Evolutionary conservation across 2,113 vertebrate genomes (phyloP), one percentile per base, ranked within the genome.

Genomic region (Corvus hawaiiensis): DNA sequence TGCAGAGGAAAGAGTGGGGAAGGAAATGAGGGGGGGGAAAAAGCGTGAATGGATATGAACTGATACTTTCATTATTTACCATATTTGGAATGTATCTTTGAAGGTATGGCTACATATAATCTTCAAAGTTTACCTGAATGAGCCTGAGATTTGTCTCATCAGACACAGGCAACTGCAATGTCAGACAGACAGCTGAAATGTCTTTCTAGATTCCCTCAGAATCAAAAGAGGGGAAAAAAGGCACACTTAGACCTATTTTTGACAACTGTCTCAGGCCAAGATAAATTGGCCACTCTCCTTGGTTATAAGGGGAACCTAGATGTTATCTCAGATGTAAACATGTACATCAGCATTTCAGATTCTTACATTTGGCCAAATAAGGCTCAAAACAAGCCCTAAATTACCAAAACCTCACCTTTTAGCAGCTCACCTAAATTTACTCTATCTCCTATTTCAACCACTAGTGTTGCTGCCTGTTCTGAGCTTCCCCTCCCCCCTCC

Each of bases 1-100:
- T 48, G 49, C 58, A 91, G 66, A 82, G 58, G 84, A 82, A 94
- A 72, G 28, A 72, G 35, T 33, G 12, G 28, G 49, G 44, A 84
- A 72, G 26, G 23, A 87, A 94, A 91, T 7, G 1, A 32, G 19
- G 24, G 5, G 24, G 1, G 0, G 0, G 4, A 18, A 17, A 33
- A 59, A 74, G 61, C 0, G 7, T 48, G 16, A 16, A 0, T 19
- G 44, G 61, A 75, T 74, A 64, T 28, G 49, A 81, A 77, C 32
- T 19, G 39, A 72, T 64, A 49, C 9, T 68, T 94, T 32, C 30
- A 52, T 87, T 89, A 84, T 81, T 84, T 75, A 48, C 28, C 0
- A 1, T 44, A 24, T 13, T 24, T 90, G 64, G 24, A 63, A 22
- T 9, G 24, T 43, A 33, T 63, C 48, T 71, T 87, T 79, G 71